Percentiles rank a stretch among this genome's conserved stretches.
phyloP scores from a whole-genome alignment of 2,797 vertebrate genomes.

The Kryptolebias ocellatus region DNA sequence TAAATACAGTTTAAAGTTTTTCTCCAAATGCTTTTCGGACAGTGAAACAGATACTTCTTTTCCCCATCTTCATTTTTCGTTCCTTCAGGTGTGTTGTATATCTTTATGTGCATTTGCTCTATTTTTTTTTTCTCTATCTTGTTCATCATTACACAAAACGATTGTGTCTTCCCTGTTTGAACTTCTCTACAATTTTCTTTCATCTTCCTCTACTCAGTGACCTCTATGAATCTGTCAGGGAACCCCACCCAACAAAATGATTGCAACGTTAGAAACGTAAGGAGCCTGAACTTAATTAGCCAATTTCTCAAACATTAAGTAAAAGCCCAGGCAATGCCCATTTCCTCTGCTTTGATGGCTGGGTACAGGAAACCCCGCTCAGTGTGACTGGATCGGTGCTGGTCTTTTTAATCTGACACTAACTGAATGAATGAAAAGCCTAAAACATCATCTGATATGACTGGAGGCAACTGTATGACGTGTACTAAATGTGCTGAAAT shows the following conservation, averaged over 20 bases:
- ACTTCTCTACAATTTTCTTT: background rate
- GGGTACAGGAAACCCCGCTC: constrained; percentile 56
- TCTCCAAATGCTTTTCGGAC: background rate
- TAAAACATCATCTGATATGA: background rate
- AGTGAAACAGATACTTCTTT: background rate
- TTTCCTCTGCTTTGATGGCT: constrained; percentile 70
- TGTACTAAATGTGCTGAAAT: background rate
- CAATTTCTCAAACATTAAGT: constrained; percentile 38
- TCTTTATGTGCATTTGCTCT: background rate
- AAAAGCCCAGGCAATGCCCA: constrained; percentile 47
- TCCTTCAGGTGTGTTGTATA: background rate
- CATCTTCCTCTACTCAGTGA: constrained; percentile 11
- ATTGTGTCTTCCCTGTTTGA: background rate
- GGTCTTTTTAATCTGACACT: constrained; percentile 37
- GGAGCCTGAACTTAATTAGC: constrained; percentile 40
- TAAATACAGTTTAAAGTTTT: background rate
- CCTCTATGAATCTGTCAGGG: constrained; percentile 20
- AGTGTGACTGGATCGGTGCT: constrained; percentile 31
- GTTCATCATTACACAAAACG: background rate
- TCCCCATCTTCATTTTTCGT: background rate
- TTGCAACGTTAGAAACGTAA: constrained; percentile 16
- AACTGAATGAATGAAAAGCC: constrained; percentile 33
- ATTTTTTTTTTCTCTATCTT: background rate
- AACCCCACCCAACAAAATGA: constrained; percentile 33
- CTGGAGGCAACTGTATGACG: background rate